A percentile compares a stretch with the other conserved stretches of the same genome.
Conservation (phyloP, 2,797 vertebrate genomes). For the Cirrhinus mrigala region DNA sequence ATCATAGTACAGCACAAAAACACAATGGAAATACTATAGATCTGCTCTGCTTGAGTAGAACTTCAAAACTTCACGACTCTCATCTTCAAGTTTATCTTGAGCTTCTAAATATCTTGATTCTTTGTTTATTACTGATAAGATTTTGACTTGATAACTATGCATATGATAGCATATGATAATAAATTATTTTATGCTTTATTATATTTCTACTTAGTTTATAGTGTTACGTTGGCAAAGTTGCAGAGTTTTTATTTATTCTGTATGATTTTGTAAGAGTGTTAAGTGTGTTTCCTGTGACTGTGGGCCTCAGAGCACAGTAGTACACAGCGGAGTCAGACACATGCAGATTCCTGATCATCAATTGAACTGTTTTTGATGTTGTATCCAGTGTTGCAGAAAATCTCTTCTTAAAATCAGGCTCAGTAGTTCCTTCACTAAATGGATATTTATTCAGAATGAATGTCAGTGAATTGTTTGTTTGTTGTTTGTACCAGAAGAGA, state of each 20-base stretch:
- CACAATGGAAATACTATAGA: too few species aligned
- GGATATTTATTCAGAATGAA: too few species aligned
- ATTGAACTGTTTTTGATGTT: background rate
- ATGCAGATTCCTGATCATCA: background rate
- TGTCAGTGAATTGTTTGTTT: background rate
- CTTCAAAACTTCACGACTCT: background rate
- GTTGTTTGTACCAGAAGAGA: background rate
- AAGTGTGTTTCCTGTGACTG: background rate
- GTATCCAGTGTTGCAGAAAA: background rate
- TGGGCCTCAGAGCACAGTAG: conserved; percentile 31
- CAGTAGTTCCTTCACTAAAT: too few species aligned
- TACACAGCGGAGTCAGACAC: conserved; percentile 45
- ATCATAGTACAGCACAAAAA: conserved; percentile 27
- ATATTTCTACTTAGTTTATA: background rate
- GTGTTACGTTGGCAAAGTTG: background rate
- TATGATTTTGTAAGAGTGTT: background rate
- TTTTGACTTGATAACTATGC: background rate
- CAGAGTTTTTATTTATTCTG: background rate
- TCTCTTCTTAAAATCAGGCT: background rate
- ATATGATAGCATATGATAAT: too few species aligned
- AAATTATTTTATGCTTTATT: background rate
- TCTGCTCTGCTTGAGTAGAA: background rate
- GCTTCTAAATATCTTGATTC: too few species aligned
- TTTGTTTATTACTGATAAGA: background rate
- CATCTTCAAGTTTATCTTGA: too few species aligned